Evolutionary conservation across 2,888 invertebrate species (phyloP), one percentile per base, ranked within the genome.

Genomic region (Bimastos eiseni): DNA sequence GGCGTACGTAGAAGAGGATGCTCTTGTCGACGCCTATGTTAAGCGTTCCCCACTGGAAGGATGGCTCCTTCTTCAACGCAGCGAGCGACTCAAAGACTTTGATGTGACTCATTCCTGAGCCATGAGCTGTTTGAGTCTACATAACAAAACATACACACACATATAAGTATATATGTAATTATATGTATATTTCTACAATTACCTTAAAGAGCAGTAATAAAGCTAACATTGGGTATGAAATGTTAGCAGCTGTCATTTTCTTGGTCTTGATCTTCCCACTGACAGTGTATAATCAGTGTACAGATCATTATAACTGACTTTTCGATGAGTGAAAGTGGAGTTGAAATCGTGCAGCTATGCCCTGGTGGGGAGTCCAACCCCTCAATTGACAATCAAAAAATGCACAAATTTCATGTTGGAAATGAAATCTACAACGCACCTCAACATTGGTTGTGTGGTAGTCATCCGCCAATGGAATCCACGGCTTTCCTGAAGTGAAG

Each of bases 21-120:
- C 94, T 93, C 0, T 92, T 91, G 44, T 92, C 91, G 36, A 92
- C 90, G 11, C 91, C 91, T 34, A 91, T 92, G 24, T 92, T 90
- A 15, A 93, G 90, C 24, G 92, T 91, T 13, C 95, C 95, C 93
- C 93, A 95, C 92, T 93, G 94, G 92, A 95, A 92, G 0, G 95
- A 94, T 55, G 94, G 94, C 21, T 93, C 93, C 19, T 91, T 49
- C 37, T 94, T 92, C 17, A 95, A 93, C 17, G 92, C 44, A 11
- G 92, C 91, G 34, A 95, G 91, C 13, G 92, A 90, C 34, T 91
- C 91, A 92, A 93, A 94, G 17, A 93, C 93, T 90, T 93, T 92
- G 84, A 94, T 91, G 19, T 91, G 91, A 24, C 92, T 90, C 88
- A 91, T 90, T 34, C 92, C 91, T 4, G 92, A 90, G 44, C 93